These are phyloP conservation scores for Zosterops lateralis DNA, from an alignment of 2,113 vertebrate species.

Conservation along the genomic window DNA sequence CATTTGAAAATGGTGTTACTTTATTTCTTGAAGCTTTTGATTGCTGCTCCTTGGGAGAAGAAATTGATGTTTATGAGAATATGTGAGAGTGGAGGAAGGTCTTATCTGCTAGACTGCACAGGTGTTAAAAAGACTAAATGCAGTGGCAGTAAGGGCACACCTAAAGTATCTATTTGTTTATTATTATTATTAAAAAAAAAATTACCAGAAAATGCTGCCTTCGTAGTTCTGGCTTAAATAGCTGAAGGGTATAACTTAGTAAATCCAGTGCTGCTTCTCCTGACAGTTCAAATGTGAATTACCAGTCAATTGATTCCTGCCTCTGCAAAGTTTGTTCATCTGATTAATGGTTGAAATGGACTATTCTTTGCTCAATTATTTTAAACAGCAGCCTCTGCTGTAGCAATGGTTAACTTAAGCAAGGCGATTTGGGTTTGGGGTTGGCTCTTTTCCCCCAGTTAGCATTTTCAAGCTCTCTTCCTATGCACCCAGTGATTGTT, in stretches of 20 bases:
- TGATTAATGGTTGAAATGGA: not conserved
- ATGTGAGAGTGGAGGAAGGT: rapidly evolving
- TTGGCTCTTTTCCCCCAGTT: not conserved
- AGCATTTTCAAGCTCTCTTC: not conserved
- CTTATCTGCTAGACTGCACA: not conserved
- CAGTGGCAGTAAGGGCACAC: not conserved
- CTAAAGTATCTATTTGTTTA: not conserved
- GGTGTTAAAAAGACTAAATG: not conserved
- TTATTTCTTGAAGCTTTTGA: not conserved
- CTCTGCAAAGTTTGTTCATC: not conserved
- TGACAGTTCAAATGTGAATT: not conserved
- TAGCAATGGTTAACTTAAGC: not conserved
- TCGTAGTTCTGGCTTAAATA: not conserved
- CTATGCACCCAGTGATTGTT: not conserved
- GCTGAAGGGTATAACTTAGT: not conserved
- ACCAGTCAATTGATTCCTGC: not conserved
- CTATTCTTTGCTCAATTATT: not conserved
- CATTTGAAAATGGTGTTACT: not conserved
- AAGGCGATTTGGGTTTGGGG: not conserved
- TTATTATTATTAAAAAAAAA: not conserved
- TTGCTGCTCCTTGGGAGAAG: not conserved
- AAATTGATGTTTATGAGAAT: not conserved
- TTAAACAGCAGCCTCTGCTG: not conserved
- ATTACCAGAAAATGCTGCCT: not conserved
- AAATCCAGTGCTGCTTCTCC: not conserved